A percentile compares a stretch with the other conserved stretches of the same genome.
Evolutionary conservation across 2,797 vertebrate genomes (phyloP).

Genomic region (Siniperca obscura): DNA sequence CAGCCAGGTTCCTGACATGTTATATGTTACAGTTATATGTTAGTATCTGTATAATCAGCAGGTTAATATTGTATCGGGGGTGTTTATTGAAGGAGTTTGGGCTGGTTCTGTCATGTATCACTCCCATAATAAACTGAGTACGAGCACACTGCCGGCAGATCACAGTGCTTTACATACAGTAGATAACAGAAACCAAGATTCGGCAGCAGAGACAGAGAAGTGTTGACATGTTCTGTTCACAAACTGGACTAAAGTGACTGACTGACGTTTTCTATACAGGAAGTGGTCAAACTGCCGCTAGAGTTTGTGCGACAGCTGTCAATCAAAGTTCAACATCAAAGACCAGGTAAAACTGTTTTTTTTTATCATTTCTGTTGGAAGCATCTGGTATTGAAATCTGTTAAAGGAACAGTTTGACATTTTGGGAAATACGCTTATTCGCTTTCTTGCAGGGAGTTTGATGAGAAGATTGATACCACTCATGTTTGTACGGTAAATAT

Average conservation of each 20-base stretch:
- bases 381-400: background rate
- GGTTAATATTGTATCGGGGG: background rate
- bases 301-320: slow-evolving; percentile 96
- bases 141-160: background rate
- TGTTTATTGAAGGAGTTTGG: background rate
- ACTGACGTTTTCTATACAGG: slow-evolving; percentile 78
- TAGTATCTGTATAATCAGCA: background rate
- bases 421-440: background rate
- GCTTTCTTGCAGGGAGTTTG: background rate
- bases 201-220: background rate
- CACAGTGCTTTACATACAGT: background rate
- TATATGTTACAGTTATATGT: no score
- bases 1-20: background rate
- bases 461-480: background rate
- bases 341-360: slow-evolving; percentile 87
- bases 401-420: background rate
- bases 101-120: background rate
- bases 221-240: background rate
- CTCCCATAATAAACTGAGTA: background rate
- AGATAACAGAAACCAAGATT: background rate
- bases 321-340: slow-evolving; percentile 94
- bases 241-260: background rate
- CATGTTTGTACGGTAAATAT: background rate
- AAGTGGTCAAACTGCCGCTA: slow-evolving; percentile 94
- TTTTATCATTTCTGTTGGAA: background rate